Base-by-base conservation (phyloP, 2,797 vertebrate species). In the Siniperca scherzeri region DNA sequence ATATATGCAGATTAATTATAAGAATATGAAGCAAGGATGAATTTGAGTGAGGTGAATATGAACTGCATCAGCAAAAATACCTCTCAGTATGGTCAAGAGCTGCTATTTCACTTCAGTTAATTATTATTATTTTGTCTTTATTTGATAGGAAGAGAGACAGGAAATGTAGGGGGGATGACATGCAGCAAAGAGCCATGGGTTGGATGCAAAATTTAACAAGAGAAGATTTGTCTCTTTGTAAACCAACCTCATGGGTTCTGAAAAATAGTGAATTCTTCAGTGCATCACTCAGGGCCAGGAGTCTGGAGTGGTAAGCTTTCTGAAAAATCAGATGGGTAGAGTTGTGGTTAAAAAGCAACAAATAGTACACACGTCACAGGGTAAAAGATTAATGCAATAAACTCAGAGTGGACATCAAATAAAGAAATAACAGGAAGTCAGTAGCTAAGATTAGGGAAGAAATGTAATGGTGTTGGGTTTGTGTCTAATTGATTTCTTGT, bases 261-360 rank as follows among this genome's bases (percentile, higher is more conserved):
- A 96, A 96, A 89, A 96, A 96, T 0, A 75, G 33, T 5, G 96
- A 96, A 40, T 83, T 82, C 71, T 87, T 93, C 66, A 96, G 84
- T 30, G 93, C 87, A 2, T 94, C 88, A 2, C 78, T 90, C 68
- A 96, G 69, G 3, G 89, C 94, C 80, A 93, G 71, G 53, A 96
- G 93, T 92, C 96, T 95, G 91, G 93, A 92, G 84, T 94, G 90
- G 83, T 96, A 96, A 0, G 93, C 89, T 83, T 91, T 91, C 95
- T 96, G 87, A 57, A 7, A 57, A 68, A 40, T 67, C 50, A 86
- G 13, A 81, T 25, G 7, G 13, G 10, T 9, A 52, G 10, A 30
- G 48, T 21, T 70, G 40, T n/a, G 38, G 61, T 86, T 87, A 13
- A 68, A 19, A 6, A 65, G 72, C 22, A 77, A 52, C 3, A 77